A percentile compares a stretch with the other conserved stretches of the same genome.
Evolutionary conservation across 1,140 invertebrate species (phyloP).

Genomic region (Zeugodacus cucurbitae): DNA sequence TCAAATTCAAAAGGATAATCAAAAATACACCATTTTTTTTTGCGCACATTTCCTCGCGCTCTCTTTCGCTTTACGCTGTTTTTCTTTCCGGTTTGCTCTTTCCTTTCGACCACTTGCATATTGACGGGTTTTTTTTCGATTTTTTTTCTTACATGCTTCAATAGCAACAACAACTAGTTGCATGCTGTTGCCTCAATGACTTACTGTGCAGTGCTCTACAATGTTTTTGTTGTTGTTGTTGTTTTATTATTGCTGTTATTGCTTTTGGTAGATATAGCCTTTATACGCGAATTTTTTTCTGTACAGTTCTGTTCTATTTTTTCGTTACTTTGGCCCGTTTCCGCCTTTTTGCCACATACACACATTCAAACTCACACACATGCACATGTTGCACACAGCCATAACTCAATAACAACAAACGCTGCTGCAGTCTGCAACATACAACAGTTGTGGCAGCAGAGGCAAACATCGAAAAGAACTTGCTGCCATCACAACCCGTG

Average conservation of each 20-base stretch:
- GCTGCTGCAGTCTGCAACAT: background rate
- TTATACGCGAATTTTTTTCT: background rate
- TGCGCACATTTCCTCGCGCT: background rate
- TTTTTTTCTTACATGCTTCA: conserved; percentile 1
- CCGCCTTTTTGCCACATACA: background rate
- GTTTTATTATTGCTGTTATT: background rate
- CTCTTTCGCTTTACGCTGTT: background rate
- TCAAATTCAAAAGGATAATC: conserved; percentile 52
- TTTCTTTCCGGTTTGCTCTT: background rate
- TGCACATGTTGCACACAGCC: background rate
- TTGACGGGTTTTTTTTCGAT: background rate
- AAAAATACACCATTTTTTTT: conserved; percentile 33
- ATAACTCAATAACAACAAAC: conserved; percentile 32
- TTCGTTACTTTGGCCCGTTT: background rate
- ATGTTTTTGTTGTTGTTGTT: background rate
- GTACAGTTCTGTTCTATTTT: background rate
- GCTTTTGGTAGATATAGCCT: background rate
- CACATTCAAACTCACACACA: background rate
- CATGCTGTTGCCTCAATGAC: background rate
- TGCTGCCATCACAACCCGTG: background rate
- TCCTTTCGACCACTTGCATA: background rate
- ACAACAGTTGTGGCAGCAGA: background rate
- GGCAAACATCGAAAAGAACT: background rate
- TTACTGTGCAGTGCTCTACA: background rate
- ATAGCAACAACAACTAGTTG: background rate